Base-by-base conservation (phyloP, 2,797 vertebrate genomes). In the Pseudochaenichthys georgianus region DNA sequence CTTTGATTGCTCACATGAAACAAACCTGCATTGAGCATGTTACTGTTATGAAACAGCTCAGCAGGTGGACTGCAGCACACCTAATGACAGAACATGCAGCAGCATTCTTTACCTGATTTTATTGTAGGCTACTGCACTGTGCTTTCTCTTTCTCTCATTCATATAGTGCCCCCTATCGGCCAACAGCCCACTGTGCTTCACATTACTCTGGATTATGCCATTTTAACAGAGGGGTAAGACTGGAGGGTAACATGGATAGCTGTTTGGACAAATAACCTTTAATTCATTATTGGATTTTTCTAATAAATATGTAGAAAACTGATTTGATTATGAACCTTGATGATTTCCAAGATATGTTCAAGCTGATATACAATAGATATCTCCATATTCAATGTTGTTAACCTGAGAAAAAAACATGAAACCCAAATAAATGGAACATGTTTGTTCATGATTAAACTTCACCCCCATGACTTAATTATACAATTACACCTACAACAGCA, bases 131-230 rank as follows among this genome's bases (percentile, higher is more conserved):
- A 10, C 53, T 64, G 55, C 19, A 3, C 9, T 42, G 12, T 10
- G 4, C 48, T 47, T 8, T 31, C 52, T 43, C 17, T 9, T 57
- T 66, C 15, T 15, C 16, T 17, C 54, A 4, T 58, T 70, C 78
- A 47, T 11, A 7, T 15, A 47, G 34, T 0, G 67, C 84, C 88
- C 80, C 31, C 90, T 89, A 45, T 3, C 67, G 89, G 70, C 6
- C 21, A 48, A 6, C 0, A 0, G 2, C 1, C 13, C 11, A 10
- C 41, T 63, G 31, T 72, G 55, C 31, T 43, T 60, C 57, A 60
- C 59, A 82, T 62, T 72, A 82, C 64, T 52, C 0, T 1, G 9
- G 19, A 59, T 86, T 72, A 77, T 77, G 19, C 38, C 73, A 67
- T 11, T 61, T 43, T 2, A 43, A 28, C 31, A 66, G 23, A 10